These are phyloP conservation scores for Drosophila asahinai DNA, from an alignment of 1,140 invertebrate species.

Conservation along the genomic window DNA sequence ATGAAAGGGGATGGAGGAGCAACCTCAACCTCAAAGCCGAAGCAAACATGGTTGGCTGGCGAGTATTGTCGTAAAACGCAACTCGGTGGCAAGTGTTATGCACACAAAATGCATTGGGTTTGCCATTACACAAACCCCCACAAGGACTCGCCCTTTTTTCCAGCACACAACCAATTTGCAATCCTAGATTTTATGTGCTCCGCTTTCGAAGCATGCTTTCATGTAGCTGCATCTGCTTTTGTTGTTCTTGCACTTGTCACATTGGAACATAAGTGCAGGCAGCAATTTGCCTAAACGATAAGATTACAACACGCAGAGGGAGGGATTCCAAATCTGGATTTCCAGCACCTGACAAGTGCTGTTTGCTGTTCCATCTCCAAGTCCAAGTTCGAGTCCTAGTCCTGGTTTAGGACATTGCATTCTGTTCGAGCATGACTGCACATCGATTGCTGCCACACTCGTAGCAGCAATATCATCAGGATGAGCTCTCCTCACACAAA, in stretches of 20 bases:
- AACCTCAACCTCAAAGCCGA: background rate
- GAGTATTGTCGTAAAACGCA: constrained; percentile 5
- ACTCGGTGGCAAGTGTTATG: constrained; percentile 37
- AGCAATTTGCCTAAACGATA: constrained; percentile 67
- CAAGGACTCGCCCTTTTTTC: constrained; percentile 8
- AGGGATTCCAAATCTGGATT: background rate
- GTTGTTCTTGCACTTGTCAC: constrained; percentile 25
- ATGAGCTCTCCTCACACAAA: constrained; percentile 4
- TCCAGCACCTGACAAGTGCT: constrained; percentile 15
- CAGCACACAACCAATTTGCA: constrained; percentile 44
- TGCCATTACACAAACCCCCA: constrained; percentile 22
- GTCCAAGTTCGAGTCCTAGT: background rate
- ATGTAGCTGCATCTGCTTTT: constrained; percentile 12
- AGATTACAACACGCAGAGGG: constrained; percentile 31
- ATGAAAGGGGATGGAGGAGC: background rate
- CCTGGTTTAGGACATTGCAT: constrained; percentile 13
- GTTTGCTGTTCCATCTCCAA: constrained; percentile 5
- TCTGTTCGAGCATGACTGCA: constrained; percentile 6
- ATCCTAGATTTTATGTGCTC: constrained; percentile 39
- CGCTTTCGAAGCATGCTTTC: constrained; percentile 13
- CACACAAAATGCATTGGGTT: constrained; percentile 49
- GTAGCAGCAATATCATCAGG: background rate
- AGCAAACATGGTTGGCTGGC: background rate
- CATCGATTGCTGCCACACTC: constrained; percentile 4
- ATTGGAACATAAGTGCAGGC: constrained; percentile 57